Conservation (phyloP, 2,113 vertebrate species). For the Tragelaphus scriptus region DNA sequence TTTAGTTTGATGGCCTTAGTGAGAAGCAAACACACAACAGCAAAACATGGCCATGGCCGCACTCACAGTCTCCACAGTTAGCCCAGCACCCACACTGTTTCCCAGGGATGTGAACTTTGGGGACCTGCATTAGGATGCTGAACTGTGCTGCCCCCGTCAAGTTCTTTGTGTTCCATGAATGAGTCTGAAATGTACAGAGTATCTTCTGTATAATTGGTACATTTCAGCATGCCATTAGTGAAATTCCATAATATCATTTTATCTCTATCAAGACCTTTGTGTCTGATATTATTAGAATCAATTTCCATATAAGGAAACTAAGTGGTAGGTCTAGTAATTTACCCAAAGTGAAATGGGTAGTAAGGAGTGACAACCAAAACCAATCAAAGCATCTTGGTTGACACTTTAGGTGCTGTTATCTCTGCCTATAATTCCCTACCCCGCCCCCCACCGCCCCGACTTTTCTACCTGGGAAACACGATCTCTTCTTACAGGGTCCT, state of each 20-base stretch:
- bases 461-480: background rate
- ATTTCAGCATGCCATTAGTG: background rate
- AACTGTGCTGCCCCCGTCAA: fast-evolving
- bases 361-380: background rate
- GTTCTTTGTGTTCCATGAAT: fast-evolving
- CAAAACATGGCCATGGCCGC: fast-evolving
- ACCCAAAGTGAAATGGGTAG: background rate
- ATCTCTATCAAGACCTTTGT: background rate
- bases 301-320: background rate
- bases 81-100: fast-evolving
- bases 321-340: background rate
- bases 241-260: background rate
- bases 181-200: too few species aligned
- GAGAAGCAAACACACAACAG: background rate
- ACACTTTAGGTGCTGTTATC: background rate
- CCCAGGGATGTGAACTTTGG: background rate
- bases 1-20: background rate
- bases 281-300: background rate
- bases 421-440: background rate
- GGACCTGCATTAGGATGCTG: background rate
- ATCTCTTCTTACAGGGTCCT: too few species aligned
- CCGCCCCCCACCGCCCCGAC: too few species aligned
- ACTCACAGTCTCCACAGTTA: background rate
- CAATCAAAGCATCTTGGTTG: background rate
- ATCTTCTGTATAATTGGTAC: background rate